phyloP scores from a whole-genome alignment of 2,797 vertebrate genomes.

The Ptychadena robeensis region DNA sequence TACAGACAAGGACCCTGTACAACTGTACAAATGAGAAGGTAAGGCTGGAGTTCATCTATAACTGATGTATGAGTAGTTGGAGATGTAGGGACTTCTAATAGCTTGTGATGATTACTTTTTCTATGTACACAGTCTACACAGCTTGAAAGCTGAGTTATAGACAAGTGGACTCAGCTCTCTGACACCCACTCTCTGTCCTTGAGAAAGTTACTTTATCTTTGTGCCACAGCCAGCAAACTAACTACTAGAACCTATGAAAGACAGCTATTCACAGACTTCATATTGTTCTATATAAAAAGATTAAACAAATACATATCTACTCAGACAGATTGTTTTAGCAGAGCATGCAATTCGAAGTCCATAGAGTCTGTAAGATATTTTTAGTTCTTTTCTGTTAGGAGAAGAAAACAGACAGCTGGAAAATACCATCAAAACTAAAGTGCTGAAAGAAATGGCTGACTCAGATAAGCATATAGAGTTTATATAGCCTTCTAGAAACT shows the following conservation, averaged over 20 bases:
- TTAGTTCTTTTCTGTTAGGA: constrained; percentile 35
- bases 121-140: neutral
- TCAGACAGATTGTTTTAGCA: constrained; percentile 49
- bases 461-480: constrained; percentile 1
- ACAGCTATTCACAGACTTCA: constrained; percentile 35
- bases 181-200: constrained; percentile 49
- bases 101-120: constrained; percentile 19
- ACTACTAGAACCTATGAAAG: constrained; percentile 41
- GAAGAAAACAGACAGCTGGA: constrained; percentile 26
- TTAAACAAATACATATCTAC: constrained; percentile 48
- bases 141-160: constrained; percentile 13
- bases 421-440: constrained; percentile 25
- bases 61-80: neutral
- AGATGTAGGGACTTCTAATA: neutral
- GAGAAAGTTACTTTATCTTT: constrained; percentile 51
- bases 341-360: constrained; percentile 9
- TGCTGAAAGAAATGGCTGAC: constrained; percentile 1
- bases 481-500: neutral
- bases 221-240: constrained; percentile 32
- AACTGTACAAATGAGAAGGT: no score
- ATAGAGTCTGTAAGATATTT: constrained; percentile 31
- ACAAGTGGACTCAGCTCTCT: constrained; percentile 37
- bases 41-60: no score
- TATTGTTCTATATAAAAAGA: constrained; percentile 55
- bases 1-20: no score